A percentile compares a stretch with the other conserved stretches of the same genome.
phyloP scores from a whole-genome alignment of 2,113 vertebrate genomes.

The Podarcis raffonei region DNA sequence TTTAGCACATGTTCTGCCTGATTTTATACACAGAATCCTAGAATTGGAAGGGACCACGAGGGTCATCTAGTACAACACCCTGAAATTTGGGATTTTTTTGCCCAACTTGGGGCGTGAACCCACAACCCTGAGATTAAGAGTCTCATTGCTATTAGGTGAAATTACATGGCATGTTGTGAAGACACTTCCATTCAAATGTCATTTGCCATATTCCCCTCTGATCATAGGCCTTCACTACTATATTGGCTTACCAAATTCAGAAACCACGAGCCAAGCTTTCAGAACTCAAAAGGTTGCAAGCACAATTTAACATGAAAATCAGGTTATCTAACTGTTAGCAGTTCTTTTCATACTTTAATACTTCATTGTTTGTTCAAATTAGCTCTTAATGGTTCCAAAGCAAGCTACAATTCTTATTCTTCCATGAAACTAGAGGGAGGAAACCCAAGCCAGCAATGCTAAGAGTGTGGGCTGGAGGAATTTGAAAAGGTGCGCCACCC shows the following conservation, averaged over 20 bases:
- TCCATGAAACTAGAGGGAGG: background rate
- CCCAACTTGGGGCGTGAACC: too few species aligned
- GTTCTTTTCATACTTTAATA: slow-evolving; percentile 2
- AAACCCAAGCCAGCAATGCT: background rate
- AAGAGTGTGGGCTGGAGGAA: background rate
- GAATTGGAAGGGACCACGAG: too few species aligned
- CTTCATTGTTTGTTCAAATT: background rate
- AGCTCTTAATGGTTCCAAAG: background rate
- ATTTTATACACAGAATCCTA: too few species aligned
- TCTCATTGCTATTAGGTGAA: background rate
- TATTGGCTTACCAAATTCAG: background rate
- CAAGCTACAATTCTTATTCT: background rate
- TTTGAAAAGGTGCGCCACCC: background rate
- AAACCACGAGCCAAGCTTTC: background rate
- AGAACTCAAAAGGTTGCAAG: background rate
- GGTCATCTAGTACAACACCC: too few species aligned
- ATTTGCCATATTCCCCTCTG: background rate
- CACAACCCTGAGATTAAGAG: too few species aligned
- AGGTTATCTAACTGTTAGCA: background rate
- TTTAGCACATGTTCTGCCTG: too few species aligned
- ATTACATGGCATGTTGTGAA: background rate
- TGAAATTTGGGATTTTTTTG: too few species aligned
- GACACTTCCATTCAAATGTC: background rate
- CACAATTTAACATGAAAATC: slow-evolving; percentile 2
- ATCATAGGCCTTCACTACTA: background rate